These are phyloP conservation scores for Cynaeus angustus DNA, from an alignment of 2,888 invertebrate genomes.

Conservation along the genomic window DNA sequence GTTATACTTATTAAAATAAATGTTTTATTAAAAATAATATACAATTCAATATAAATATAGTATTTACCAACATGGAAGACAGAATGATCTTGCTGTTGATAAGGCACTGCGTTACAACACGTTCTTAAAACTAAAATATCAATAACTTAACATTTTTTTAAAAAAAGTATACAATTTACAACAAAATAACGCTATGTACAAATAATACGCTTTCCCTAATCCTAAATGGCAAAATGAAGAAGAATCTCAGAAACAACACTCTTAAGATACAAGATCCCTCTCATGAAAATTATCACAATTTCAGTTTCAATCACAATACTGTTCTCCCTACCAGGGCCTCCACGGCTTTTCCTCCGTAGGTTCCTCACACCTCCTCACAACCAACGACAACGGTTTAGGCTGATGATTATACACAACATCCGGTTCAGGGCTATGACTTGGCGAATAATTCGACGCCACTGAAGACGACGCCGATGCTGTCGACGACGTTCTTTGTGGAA, in stretches of 20 bases:
- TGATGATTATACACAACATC: constrained; percentile 67
- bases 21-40: constrained; percentile 51
- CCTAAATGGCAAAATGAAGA: constrained; percentile 45
- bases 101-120: constrained; percentile 55
- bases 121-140: constrained; percentile 37
- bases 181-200: constrained; percentile 34
- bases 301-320: constrained; percentile 27
- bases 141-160: constrained; percentile 45
- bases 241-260: constrained; percentile 22
- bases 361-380: constrained; percentile 77
- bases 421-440: constrained; percentile 72
- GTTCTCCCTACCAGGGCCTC: constrained; percentile 80
- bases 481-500: constrained; percentile 83
- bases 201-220: constrained; percentile 40
- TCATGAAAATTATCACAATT: constrained; percentile 41
- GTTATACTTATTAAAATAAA: constrained; percentile 36
- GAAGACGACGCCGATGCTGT: constrained; percentile 81
- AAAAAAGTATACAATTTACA: constrained; percentile 36
- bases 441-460: constrained; percentile 74
- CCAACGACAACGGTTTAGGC: constrained; percentile 81
- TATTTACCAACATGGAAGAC: constrained; percentile 59
- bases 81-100: constrained; percentile 60
- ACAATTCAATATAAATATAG: constrained; percentile 54
- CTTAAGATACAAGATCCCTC: constrained; percentile 1
- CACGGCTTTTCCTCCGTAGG: constrained; percentile 84